These are phyloP conservation scores for Prosopocoilus inquinatus DNA, from an alignment of 2,888 invertebrate genomes.

Conservation along the genomic window DNA sequence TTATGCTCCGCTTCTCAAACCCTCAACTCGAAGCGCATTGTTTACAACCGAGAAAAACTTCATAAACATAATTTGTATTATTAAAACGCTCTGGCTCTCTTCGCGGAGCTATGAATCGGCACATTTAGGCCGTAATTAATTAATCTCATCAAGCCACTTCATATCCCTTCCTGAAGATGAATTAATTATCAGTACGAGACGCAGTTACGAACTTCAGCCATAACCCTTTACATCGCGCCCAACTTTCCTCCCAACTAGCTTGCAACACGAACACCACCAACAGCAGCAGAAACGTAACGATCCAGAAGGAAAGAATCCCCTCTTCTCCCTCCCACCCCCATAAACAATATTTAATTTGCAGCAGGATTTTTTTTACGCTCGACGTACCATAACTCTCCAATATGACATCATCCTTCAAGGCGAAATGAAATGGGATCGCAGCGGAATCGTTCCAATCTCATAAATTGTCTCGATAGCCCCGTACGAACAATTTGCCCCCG, in stretches of 20 bases:
- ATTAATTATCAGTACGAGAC: slow-evolving; percentile 31
- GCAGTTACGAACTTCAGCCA: slow-evolving; percentile 24
- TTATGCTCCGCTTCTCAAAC: no score
- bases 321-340: no score
- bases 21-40: no score
- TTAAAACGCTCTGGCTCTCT: slow-evolving; percentile 4
- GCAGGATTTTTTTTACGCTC: background rate
- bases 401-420: background rate
- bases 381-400: background rate
- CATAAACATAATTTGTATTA: slow-evolving; percentile 4
- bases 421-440: background rate
- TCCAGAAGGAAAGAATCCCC: no score
- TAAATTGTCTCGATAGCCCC: slow-evolving; percentile 35
- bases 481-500: slow-evolving; percentile 43
- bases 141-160: slow-evolving; percentile 34
- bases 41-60: background rate
- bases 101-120: slow-evolving; percentile 15
- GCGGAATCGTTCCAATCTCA: slow-evolving; percentile 17
- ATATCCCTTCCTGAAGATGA: slow-evolving; percentile 33
- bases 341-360: no score
- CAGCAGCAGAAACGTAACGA: no score
- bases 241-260: no score
- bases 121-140: slow-evolving; percentile 31
- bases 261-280: no score
- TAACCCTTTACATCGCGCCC: slow-evolving; percentile 22